phyloP scores from a whole-genome alignment of 2,888 invertebrate species.

The Diplolepis rosae region DNA sequence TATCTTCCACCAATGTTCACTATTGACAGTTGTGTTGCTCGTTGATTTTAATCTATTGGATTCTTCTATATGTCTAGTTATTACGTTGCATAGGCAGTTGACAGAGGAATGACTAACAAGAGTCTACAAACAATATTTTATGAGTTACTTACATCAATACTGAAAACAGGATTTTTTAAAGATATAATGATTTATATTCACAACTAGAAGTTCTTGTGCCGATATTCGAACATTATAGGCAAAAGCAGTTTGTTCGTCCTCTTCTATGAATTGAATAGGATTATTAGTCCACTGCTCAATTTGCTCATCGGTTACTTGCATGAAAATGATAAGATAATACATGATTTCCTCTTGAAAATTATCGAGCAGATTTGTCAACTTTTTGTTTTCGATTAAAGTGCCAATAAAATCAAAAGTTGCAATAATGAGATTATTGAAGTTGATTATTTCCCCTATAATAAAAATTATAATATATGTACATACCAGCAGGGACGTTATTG shows the following conservation, averaged over 20 bases:
- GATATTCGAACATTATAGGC: slow-evolving; percentile 80
- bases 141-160: neutral
- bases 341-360: slow-evolving; percentile 79
- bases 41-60: slow-evolving; percentile 75
- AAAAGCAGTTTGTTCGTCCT: slow-evolving; percentile 80
- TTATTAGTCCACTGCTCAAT: slow-evolving; percentile 78
- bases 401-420: slow-evolving; percentile 82
- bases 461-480: too few species aligned
- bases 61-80: slow-evolving; percentile 78
- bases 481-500: too few species aligned
- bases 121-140: slow-evolving; percentile 49
- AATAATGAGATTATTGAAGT: slow-evolving; percentile 80
- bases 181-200: slow-evolving; percentile 56
- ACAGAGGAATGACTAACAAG: slow-evolving; percentile 74
- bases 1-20: slow-evolving; percentile 79
- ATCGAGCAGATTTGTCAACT: slow-evolving; percentile 77
- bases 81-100: slow-evolving; percentile 76
- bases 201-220: slow-evolving; percentile 79
- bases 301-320: slow-evolving; percentile 83
- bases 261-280: slow-evolving; percentile 81
- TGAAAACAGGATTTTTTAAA: neutral
- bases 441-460: slow-evolving; percentile 78
- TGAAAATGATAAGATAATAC: slow-evolving; percentile 81
- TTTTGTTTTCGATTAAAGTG: slow-evolving; percentile 77
- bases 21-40: slow-evolving; percentile 53